Percentiles rank a stretch among this genome's conserved stretches.
These are phyloP conservation scores for Phalloptychus januarius DNA, from an alignment of 2,797 vertebrate species.

Conservation along the genomic window DNA sequence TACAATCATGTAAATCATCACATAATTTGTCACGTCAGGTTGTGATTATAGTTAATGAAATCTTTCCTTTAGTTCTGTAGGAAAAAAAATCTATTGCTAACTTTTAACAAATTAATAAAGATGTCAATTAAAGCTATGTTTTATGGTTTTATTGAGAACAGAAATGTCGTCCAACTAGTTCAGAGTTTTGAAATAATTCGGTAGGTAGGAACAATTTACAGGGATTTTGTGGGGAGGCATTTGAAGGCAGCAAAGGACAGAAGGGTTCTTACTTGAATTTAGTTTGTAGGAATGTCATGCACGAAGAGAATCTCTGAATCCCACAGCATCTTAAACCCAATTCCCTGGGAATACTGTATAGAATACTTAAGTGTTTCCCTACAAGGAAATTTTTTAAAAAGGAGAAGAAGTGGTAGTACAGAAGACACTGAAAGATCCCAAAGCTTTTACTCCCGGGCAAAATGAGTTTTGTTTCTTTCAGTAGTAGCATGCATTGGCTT, in stretches of 20 bases:
- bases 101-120: background rate
- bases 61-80: background rate
- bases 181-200: background rate
- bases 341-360: background rate
- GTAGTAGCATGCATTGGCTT: background rate
- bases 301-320: constrained; percentile 4
- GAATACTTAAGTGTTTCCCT: background rate
- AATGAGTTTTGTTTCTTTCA: background rate
- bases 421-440: constrained; percentile 23
- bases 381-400: background rate
- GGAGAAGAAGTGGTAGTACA: constrained; percentile 23
- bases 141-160: background rate
- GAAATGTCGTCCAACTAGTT: background rate
- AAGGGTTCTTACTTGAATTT: background rate
- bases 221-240: background rate
- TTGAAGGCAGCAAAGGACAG: background rate
- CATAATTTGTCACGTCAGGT: background rate
- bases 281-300: constrained; percentile 12
- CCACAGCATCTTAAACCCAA: background rate
- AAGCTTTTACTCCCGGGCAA: constrained; percentile 7
- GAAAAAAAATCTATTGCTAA: background rate
- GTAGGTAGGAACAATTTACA: background rate
- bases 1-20: background rate
- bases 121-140: background rate
- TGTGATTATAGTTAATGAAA: background rate